phyloP scores from a whole-genome alignment of 1,140 invertebrate species.

The Mycetomoellerius zeteki region DNA sequence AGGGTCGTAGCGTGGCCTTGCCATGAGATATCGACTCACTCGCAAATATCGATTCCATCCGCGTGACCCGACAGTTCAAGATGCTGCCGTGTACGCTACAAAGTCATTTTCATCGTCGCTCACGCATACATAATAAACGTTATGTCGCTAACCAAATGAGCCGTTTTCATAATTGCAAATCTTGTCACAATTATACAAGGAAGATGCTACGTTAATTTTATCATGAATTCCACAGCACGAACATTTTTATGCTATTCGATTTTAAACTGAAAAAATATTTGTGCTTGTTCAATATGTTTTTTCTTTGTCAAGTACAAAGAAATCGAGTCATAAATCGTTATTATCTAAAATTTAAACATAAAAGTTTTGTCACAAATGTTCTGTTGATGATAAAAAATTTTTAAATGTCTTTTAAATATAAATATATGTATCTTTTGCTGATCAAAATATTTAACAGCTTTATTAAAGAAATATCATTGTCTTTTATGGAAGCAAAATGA shows the following conservation, averaged over 20 bases:
- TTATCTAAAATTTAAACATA: background rate
- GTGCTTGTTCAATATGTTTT: background rate
- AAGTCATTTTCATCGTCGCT: constrained; percentile 37
- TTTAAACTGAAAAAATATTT: background rate
- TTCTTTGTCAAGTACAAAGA: background rate
- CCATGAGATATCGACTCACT: constrained; percentile 78
- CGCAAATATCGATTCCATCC: constrained; percentile 77
- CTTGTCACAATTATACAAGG: background rate
- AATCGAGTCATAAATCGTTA: background rate
- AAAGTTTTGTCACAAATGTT: background rate
- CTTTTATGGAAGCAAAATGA: background rate
- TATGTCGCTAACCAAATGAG: constrained; percentile 11
- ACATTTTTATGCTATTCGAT: background rate
- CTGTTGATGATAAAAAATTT: background rate
- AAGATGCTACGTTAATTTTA: background rate
- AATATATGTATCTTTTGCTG: background rate
- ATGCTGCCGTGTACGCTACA: constrained; percentile 38
- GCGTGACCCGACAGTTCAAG: background rate
- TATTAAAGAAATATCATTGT: background rate
- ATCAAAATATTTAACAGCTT: background rate
- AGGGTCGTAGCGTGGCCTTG: constrained; percentile 82
- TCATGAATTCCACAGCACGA: background rate
- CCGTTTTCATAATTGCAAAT: background rate
- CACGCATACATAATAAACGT: background rate
- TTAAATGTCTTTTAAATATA: background rate